Percentiles rank a stretch among this genome's conserved stretches.
Conservation (phyloP, 2,797 vertebrate species). For the Arvicola amphibius region DNA sequence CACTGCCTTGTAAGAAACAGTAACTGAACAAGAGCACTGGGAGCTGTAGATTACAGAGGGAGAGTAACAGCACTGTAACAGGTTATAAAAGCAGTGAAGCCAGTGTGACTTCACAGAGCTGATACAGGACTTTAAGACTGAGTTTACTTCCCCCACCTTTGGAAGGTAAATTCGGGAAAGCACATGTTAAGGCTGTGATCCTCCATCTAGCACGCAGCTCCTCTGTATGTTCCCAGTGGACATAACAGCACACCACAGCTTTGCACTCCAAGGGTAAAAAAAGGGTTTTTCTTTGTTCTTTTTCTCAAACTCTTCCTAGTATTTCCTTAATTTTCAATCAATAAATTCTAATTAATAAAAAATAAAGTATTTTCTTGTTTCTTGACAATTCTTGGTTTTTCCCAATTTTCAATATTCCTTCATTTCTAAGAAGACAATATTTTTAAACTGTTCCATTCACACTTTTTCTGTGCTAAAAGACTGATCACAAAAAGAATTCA, state of each 20-base stretch:
- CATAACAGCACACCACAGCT: background rate
- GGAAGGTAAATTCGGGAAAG: background rate
- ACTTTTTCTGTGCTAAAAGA: conserved; percentile 27
- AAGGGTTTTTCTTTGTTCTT: background rate
- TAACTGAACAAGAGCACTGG: background rate
- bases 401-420: background rate
- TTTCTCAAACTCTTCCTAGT: background rate
- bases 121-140: background rate
- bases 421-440: background rate
- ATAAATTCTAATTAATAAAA: conserved; percentile 17
- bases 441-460: conserved; percentile 41
- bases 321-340: conserved; percentile 36
- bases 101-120: background rate
- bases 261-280: background rate
- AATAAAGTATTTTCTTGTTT: background rate
- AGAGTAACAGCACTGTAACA: background rate
- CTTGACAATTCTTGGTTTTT: background rate
- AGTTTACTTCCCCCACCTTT: background rate
- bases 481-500: conserved; percentile 57
- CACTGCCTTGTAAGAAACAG: conserved; percentile 28
- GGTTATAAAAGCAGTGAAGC: background rate
- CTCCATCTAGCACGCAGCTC: background rate
- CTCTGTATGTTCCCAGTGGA: background rate
- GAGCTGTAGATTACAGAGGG: background rate
- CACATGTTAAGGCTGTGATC: too few relatives aligned